Base-by-base conservation (phyloP, 2,113 vertebrate species). In the Octodon degus region DNA sequence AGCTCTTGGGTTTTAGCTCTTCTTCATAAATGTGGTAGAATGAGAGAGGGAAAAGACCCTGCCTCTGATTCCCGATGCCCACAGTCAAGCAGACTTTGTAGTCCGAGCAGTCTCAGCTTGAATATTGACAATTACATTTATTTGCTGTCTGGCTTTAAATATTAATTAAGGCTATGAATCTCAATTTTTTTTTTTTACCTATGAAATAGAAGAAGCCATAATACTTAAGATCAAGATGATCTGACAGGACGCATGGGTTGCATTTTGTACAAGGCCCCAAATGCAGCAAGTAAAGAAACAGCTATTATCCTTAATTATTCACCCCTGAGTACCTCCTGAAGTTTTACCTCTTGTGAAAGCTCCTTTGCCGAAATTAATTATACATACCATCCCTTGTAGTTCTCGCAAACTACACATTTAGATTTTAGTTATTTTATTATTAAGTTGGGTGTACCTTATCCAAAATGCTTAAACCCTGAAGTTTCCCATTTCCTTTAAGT, bases 351-450 rank as follows among this genome's bases (percentile, higher is more conserved):
- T 50, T 93, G n/a, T 43, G 2, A 91, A 72, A 20, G 13, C 6
- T 88, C 89, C 55, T 55, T 90, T 89, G 34, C 93, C 27, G 87
- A 65, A 87, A 86, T 55, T 67, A n/a, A 6, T 76, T 40, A 74
- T 1, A 60, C 13, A 67, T 65, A 43, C 17, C 13, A 11, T 43
- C 7, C n/a, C 89, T 79, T 77, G 10, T 30, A 86, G 30, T 16
- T 88, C 17, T 22, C 34, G 43, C 24, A n/a, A 5, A 50, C 5
- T 47, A 43, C 58, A 27, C 37, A 89, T 53, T 34, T 83, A 81
- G 65, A 80, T 70, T 82, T 65, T 43, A 90, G 37, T 40, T 62
- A 58, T 80, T 55, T 34, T 50, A 55, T 77, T 55, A 30, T 43
- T 50, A 82, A 12, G 25, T 58, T 37, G 30, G 7, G 22, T 62